Evolutionary conservation across 2,888 invertebrate genomes (phyloP), one percentile per base, ranked within the genome.

Genomic region (Orthosia gothica): DNA sequence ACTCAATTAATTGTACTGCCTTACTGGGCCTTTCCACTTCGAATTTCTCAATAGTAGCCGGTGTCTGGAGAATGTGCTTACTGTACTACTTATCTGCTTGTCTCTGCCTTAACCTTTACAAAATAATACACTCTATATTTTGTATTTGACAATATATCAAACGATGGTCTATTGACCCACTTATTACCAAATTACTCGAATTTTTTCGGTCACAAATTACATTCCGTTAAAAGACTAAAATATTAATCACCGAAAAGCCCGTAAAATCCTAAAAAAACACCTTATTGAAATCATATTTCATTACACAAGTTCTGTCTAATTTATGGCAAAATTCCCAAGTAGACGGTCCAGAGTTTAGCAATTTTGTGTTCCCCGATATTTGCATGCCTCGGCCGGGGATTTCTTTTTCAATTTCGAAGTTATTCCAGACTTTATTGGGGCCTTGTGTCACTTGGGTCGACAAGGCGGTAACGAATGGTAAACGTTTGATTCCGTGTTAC

Each of bases 371-470:
- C 85, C 64, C 83, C 89, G 85, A 90, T 90, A 94, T 95, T 95
- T 95, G 93, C 95, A 94, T 94, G 90, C 87, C 69, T 88, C 79
- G 88, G 79, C 89, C 79, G 88, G 83, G 83, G 92, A 93, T 95
- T 95, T 94, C 95, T 95, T 95, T 95, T 95, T 93, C 95, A 95
- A 95, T 95, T 95, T 94, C 90, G 85, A 93, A 93, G 91, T 95
- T 95, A 93, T 94, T 92, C 93, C 84, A 75, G 87, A 91, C 91
- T 94, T 94, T 95, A 95, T 95, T 94, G 93, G 91, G 89, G 84
- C 85, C 85, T 87, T 89, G 92, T 93, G 93, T 92, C 93, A 92
- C 90, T 90, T 87, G 90, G 89, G 84, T 82, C 90, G 91, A 92
- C 91, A 90, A 89, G 76, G 75, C 83, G 74, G 87, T 87, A 81